Evolutionary conservation across 2,113 vertebrate species (phyloP).

Genomic region (Paratilapia polleni): DNA sequence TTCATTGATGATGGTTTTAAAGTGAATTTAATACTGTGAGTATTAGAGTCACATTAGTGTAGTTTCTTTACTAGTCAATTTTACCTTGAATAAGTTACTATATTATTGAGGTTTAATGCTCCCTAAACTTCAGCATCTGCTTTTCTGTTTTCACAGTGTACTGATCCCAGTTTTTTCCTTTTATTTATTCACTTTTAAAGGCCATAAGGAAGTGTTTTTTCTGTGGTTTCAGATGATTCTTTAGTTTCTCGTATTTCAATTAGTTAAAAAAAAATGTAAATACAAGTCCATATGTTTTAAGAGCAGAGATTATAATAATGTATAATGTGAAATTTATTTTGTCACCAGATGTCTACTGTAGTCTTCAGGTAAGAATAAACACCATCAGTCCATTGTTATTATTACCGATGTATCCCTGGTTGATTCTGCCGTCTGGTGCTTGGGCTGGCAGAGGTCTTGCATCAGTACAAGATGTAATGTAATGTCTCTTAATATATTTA

Average conservation of each 20-base stretch:
- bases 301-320: background rate
- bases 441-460: conserved; percentile 68
- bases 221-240: background rate
- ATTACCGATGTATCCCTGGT: background rate
- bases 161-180: background rate
- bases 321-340: conserved; percentile 3
- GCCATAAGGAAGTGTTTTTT: background rate
- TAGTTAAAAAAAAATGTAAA: background rate
- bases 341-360: background rate
- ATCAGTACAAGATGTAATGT: conserved; percentile 65
- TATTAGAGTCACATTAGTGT: background rate
- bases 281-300: background rate
- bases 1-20: background rate
- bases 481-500: conserved; percentile 63
- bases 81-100: background rate
- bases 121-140: background rate
- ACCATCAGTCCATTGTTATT: background rate
- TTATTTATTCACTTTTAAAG: background rate
- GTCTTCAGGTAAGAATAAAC: background rate
- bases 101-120: background rate
- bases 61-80: background rate
- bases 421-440: conserved; percentile 28
- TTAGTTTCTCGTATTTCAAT: background rate
- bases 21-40: background rate
- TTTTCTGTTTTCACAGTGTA: background rate